These are phyloP conservation scores for Hydroisotoma schaefferi DNA, from an alignment of 2,888 invertebrate species.

Conservation along the genomic window DNA sequence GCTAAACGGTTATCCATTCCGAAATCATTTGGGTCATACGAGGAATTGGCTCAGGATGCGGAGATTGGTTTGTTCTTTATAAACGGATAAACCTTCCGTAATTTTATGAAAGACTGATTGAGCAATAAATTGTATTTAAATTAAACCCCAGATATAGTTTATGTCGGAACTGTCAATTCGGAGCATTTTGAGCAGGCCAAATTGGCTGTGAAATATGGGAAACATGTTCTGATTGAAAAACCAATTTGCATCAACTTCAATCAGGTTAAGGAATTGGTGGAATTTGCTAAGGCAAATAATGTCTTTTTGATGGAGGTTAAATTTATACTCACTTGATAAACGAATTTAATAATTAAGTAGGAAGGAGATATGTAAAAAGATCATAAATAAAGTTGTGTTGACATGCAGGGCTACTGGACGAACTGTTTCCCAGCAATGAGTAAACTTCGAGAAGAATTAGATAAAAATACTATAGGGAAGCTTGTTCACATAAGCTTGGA, in stretches of 20 bases:
- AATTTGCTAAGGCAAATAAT: constrained; percentile 53
- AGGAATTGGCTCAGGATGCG: constrained; percentile 62
- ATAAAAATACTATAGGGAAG: constrained; percentile 65
- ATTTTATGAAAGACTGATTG: not conserved
- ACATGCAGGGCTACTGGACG: constrained; percentile 70
- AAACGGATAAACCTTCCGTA: no score
- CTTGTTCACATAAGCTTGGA: constrained; percentile 60
- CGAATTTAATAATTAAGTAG: not conserved
- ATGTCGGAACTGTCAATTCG: constrained; percentile 73
- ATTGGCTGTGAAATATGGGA: constrained; percentile 74
- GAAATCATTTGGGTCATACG: constrained; percentile 66
- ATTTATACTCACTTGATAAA: not conserved
- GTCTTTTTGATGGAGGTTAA: constrained; percentile 54
- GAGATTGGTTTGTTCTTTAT: no score
- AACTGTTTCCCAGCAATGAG: constrained; percentile 75
- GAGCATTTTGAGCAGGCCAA: constrained; percentile 68
- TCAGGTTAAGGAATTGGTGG: constrained; percentile 66
- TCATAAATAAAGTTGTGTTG: not conserved
- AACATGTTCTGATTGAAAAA: constrained; percentile 87
- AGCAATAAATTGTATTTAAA: not conserved
- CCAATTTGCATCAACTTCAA: constrained; percentile 76
- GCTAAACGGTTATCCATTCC: constrained; percentile 53
- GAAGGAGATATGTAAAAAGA: not conserved
- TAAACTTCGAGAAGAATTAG: constrained; percentile 64
- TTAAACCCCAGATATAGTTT: constrained; percentile 69